Base-by-base conservation (phyloP, 2,888 invertebrate species). In the Philereme vetulata region DNA sequence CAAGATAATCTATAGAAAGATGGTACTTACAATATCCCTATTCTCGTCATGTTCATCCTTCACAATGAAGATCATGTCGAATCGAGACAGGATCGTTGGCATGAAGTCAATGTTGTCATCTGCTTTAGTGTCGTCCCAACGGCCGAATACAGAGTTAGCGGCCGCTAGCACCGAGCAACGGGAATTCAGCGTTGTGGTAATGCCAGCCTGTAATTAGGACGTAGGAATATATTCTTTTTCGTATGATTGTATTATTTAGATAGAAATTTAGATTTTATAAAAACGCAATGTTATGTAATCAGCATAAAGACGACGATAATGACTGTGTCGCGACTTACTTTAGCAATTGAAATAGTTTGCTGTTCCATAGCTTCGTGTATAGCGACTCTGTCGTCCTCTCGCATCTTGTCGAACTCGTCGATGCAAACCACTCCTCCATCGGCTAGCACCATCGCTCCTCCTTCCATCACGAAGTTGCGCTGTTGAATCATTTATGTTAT, bases 281-380 rank as follows among this genome's bases (percentile, higher is more conserved):
- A n/a, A n/a, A n/a, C n/a, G n/a, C n/a, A n/a, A n/a, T n/a, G n/a
- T 21, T 21, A 21, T 21, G 21, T 21, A 21, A 21, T 43, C 42
- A n/a, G 42, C 10, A 9, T 5, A 36, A 21, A n/a, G n/a, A n/a
- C n/a, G n/a, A n/a, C n/a, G n/a, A n/a, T n/a, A n/a, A n/a, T n/a
- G n/a, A n/a, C n/a, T n/a, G n/a, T n/a, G n/a, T 21, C 2, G 36
- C 6, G 4, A 43, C 42, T 49, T 82, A 95, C 95, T 93, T 99
- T 99, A 2, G 99, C 99, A 71, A 99, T 98, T 1, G 99, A 99
- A 78, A 99, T 99, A 4, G 99, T 99, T 89, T 99, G 99, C 80
- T 99, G 99, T 83, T 99, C 99, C 99, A 99, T 99, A 33, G 99
- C 99, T 91, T 99, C 99, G 86, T 99, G 99, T 80, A 99, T 99